Conservation (phyloP, 92 coral and sea anemone species). For the Epizoanthus scotinus region DNA sequence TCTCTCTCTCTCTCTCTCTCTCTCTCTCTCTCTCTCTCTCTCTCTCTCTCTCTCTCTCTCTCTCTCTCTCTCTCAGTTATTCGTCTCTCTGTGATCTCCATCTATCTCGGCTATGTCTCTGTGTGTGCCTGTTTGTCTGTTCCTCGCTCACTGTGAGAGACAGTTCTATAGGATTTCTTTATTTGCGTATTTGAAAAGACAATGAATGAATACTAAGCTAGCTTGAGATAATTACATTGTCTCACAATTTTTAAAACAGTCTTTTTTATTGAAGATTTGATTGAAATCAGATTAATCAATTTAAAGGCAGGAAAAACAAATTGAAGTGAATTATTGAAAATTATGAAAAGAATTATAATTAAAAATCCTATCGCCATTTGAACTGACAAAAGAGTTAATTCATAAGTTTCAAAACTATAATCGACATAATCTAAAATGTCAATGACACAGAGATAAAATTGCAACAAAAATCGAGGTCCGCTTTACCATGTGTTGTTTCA, state of each 20-base stretch:
- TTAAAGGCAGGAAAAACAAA: not conserved
- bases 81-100: too few relatives aligned
- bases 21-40: too few relatives aligned
- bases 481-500: not conserved
- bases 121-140: too few relatives aligned
- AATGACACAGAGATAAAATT: too few relatives aligned
- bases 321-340: not conserved
- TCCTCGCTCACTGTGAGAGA: too few relatives aligned
- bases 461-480: not conserved
- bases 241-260: not conserved
- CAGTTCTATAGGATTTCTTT: too few relatives aligned
- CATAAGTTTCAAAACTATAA: not conserved
- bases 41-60: too few relatives aligned
- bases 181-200: not conserved
- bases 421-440: not conserved
- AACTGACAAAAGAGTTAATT: not conserved
- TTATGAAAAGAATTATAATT: not conserved
- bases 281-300: constrained; percentile 12
- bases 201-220: not conserved
- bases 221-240: constrained; percentile 1
- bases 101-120: too few relatives aligned
- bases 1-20: too few relatives aligned
- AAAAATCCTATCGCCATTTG: not conserved
- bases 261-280: constrained; percentile 3
- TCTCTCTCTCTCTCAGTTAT: too few relatives aligned